Conservation (phyloP, 2,797 vertebrate genomes). For the Loriculus beryllinus region DNA sequence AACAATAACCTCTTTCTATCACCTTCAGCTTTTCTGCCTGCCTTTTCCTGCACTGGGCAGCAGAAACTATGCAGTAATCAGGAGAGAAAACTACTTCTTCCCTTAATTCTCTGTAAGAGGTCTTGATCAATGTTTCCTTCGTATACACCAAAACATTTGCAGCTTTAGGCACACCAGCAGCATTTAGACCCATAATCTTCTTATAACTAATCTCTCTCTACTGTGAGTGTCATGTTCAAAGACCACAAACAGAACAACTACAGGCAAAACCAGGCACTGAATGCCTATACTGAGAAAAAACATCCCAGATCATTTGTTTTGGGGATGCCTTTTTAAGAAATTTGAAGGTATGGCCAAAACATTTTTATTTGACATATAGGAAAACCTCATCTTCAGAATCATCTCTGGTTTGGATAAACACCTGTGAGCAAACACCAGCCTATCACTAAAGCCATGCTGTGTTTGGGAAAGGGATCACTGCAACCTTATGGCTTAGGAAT, state of each 20-base stretch:
- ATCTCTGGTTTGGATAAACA: not conserved
- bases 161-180: slow-evolving; percentile 1
- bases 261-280: not conserved
- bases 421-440: not conserved
- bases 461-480: not conserved
- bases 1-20: not conserved
- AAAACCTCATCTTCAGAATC: not conserved
- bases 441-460: not conserved
- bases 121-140: slow-evolving; percentile 46
- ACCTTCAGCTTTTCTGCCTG: not conserved
- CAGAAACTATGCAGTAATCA: not conserved
- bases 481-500: not conserved
- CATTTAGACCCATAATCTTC: not conserved
- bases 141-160: not conserved
- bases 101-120: slow-evolving; percentile 32
- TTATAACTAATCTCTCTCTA: slow-evolving; percentile 28
- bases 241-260: not conserved
- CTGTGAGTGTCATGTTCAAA: not conserved
- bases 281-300: not conserved
- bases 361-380: not conserved
- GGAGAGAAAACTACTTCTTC: slow-evolving; percentile 25
- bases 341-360: not conserved
- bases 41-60: not conserved
- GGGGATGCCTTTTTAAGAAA: not conserved
- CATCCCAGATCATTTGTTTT: rapidly evolving